Conservation (phyloP, 2,888 invertebrate species). For the Mesoligia furuncula region DNA sequence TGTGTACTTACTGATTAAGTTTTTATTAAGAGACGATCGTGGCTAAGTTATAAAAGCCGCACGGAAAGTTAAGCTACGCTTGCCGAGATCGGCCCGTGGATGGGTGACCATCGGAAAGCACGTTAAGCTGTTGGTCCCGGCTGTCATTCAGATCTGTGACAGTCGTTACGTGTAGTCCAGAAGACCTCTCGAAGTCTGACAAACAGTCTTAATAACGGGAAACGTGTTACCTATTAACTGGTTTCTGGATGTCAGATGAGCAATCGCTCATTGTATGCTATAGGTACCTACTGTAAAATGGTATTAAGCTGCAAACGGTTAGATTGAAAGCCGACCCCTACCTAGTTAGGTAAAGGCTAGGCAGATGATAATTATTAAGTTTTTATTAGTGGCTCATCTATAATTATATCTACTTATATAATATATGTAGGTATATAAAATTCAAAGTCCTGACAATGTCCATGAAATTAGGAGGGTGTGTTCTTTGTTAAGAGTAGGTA, state of each 20-base stretch:
- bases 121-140: neutral
- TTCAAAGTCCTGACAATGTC: no score
- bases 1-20: constrained; percentile 1
- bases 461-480: no score
- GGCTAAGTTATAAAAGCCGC: neutral
- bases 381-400: no score
- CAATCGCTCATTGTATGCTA: neutral
- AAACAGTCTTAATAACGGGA: neutral
- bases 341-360: neutral
- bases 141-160: neutral
- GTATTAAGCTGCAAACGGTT: neutral
- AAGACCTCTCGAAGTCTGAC: neutral
- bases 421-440: no score
- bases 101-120: neutral
- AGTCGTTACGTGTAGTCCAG: neutral
- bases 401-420: no score
- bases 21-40: neutral
- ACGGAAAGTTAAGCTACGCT: neutral
- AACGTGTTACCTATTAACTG: neutral
- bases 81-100: neutral
- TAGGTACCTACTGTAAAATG: neutral
- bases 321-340: neutral
- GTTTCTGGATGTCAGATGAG: neutral
- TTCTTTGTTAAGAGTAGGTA: no score
- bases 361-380: neutral